Base-by-base conservation (phyloP, 2,113 vertebrate species). In the Promerops cafer region DNA sequence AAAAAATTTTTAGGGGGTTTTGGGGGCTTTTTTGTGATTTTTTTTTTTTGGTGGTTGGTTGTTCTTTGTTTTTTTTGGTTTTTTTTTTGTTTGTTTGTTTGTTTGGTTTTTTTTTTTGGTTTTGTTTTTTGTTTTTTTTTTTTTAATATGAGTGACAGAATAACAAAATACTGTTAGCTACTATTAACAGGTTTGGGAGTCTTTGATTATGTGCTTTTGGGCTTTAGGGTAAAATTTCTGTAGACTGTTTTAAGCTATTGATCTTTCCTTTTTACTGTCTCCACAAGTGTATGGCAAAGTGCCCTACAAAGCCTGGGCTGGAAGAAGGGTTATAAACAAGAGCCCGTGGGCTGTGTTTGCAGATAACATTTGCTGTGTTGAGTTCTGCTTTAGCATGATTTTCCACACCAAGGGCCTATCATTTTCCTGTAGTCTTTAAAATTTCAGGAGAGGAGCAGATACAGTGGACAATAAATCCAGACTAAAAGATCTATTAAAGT, bases 251-350 rank as follows among this genome's bases (percentile, higher is more conserved):
- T 49, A 77, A 81, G 60, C 15, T 76, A 71, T 53, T 50, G 77
- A 59, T 95, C 3, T 71, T 47, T 76, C 59, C 21, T 64, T 45
- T 28, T 47, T 39, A 44, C 84, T 50, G 11, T 47, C 39, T 89
- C 27, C 39, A 33, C 53, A 78, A 71, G 83, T 11, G 39, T 39
- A 42, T 42, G 54, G 61, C 68, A 90, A 87, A 96, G 30, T 75
- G 54, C 40, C 76, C 61, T 83, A 44, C 56, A 94, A 83, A 88
- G 61, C 45, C 64, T 27, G 35, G 79, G 28, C 70, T 95, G 88
- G 53, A 83, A n/a, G 75, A 52, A 83, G 60, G 35, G 68, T 57
- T 93, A 93, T 91, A 91, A 96, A 90, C 70, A n/a, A 18, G 86
- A 87, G 91, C 65, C 87, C 6, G 6, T 91, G 90, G 81, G 64